Conservation (phyloP, 2,113 vertebrate genomes). For the Odocoileus hemionus region DNA sequence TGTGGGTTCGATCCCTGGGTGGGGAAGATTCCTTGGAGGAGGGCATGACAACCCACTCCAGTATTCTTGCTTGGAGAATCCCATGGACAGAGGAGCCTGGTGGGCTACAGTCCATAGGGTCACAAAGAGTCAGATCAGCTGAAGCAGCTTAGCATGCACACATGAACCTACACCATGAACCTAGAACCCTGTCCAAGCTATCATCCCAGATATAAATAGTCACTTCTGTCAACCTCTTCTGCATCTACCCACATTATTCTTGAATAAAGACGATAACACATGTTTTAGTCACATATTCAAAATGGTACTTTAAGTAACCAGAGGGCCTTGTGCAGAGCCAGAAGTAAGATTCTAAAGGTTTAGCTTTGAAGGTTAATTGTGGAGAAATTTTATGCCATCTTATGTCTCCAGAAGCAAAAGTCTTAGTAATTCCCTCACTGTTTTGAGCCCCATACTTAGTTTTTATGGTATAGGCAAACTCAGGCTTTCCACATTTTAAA, state of each 20-base stretch:
- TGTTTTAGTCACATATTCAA: conserved; percentile 32
- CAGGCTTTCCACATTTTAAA: neutral
- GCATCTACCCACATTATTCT: neutral
- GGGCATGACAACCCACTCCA: neutral
- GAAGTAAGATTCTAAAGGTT: neutral
- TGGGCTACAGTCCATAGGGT: neutral
- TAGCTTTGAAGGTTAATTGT: neutral
- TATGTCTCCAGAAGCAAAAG: neutral
- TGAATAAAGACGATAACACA: neutral
- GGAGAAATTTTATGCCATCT: neutral
- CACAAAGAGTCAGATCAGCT: rapidly evolving
- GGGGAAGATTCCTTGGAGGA: neutral
- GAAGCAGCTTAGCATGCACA: neutral
- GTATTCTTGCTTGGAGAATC: neutral
- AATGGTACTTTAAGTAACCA: neutral
- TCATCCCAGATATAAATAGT: neutral
- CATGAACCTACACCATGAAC: neutral
- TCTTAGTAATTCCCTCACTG: neutral
- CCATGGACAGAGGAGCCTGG: neutral
- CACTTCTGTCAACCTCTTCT: neutral
- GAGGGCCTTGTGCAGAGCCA: neutral
- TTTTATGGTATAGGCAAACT: conserved; percentile 22
- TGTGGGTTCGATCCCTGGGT: neutral
- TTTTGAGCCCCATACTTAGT: neutral
- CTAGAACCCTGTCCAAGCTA: neutral